Evolutionary conservation across 1,140 invertebrate genomes (phyloP), one percentile per base, ranked within the genome.

Genomic region (Caenorhabditis latens): DNA sequence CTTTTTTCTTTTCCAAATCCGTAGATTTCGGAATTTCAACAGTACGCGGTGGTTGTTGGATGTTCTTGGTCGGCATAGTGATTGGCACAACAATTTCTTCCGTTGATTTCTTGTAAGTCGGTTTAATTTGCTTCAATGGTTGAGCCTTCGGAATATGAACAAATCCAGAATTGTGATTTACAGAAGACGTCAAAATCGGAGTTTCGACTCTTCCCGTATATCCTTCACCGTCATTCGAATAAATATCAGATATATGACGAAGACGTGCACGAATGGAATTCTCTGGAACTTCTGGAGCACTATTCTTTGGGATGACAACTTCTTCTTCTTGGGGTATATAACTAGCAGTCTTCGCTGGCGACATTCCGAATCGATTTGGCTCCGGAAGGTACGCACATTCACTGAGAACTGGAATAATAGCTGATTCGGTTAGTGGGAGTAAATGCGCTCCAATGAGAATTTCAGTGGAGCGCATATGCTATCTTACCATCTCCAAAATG

Each of bases 211-310:
- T 24, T 63, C 24, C 24, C 5, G 50, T 14, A 53, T 24, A 8
- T 21, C 14, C 24, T 11, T 7, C 21, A 13, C 9, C 21, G 9
- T 63, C 61, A 1, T 7, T 32, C 3, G 65, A 71, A 48, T 71
- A 71, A 4, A 71, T 71, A 43, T 71, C 65, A 1, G 65, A 71
- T 71, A 71, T 43, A 46, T 71, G 65, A 46, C 65, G 65, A 9
- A 71, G 65, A 16, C 65, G 65, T 46, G 40, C 65, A n/a, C 65
- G 65, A 9, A 71, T 46, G 2, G 65, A 71, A 16, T 71, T 71
- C 19, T 43, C 6, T 11, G 65, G 16, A 16, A 71, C 24, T 46
- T 46, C 42, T 65, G 24, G 63, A 32, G 4, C 63, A 46, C 32
- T 32, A 32, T 24, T 16, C 19, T 43, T 46, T 7, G 43, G 42